Percentiles rank a stretch among this genome's conserved stretches.
phyloP scores from a whole-genome alignment of 2,113 vertebrate genomes.

The Tragelaphus buxtoni region DNA sequence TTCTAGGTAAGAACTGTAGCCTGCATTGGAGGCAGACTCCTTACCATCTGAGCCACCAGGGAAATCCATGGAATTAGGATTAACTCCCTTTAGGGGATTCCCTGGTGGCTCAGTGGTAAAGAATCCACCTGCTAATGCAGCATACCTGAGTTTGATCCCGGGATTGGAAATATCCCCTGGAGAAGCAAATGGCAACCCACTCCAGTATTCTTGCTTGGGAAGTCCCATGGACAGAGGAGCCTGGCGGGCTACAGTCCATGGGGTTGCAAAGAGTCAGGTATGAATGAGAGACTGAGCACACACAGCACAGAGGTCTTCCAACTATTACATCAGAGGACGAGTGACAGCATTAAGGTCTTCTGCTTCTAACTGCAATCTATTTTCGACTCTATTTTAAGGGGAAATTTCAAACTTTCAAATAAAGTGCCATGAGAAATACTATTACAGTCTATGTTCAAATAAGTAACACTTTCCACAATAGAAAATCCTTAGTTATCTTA shows the following conservation, averaged over 20 bases:
- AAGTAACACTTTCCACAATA: neutral
- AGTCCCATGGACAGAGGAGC: neutral
- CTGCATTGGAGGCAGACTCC: neutral
- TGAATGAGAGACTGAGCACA: neutral
- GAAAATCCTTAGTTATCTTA: neutral
- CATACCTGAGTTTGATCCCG: neutral
- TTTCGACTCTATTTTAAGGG: neutral
- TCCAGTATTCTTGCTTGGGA: neutral
- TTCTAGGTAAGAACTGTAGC: slow-evolving; percentile 85
- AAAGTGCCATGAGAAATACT: neutral
- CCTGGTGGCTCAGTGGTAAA: neutral
- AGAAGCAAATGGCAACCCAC: neutral
- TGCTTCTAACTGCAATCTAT: neutral
- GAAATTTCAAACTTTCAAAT: neutral
- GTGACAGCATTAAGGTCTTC: neutral
- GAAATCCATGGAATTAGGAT: neutral
- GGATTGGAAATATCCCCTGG: neutral
- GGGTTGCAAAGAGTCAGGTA: neutral
- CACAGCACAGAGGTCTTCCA: neutral
- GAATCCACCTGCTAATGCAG: neutral
- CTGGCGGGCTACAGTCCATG: neutral
- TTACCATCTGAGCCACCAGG: neutral
- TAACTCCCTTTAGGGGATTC: neutral
- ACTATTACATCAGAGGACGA: neutral
- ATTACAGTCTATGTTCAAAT: neutral